Evolutionary conservation across 2,888 invertebrate species (phyloP), one percentile per base, ranked within the genome.

Genomic region (Fabriciana adippe): DNA sequence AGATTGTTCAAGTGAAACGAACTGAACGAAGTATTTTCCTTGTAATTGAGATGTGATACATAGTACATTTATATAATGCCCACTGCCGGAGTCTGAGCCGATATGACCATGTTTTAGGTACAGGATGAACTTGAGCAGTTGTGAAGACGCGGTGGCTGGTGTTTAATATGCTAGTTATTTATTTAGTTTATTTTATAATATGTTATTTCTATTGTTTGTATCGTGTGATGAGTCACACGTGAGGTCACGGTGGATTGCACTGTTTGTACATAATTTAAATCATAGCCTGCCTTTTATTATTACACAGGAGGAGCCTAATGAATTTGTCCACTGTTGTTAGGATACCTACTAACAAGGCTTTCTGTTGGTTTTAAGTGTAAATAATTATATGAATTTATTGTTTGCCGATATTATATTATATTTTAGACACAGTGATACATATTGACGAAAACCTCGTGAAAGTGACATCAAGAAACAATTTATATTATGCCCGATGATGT

Each of bases 41-140:
- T 65, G 26, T 59, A 53, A 35, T 60, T 66, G 59, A 45, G 53
- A 66, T 61, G 66, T 66, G 61, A 66, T 66, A 66, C 26, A 53
- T 26, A 57, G 50, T 65, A 65, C 45, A 26, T 57, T 53, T 51
- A 45, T 41, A 14, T 45, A 45, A 18, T 14, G 21, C 15, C 13
- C 45, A 45, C n/a, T 59, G 21, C 15, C 21, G 16, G 45, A 6
- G 57, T 41, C 41, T 14, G 18, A 47, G 47, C 15, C 14, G 47
- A 6, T 18, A 21, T 16, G 47, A 26, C 6, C 13, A 21, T 5
- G 13, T 11, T 41, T 41, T 41, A 41, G 35, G 35, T 11, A 41
- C 13, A 26, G 41, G 41, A n/a, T 45, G 57, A 56, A 16, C 35
- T n/a, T 16, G 35, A 31, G 57, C 4, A n/a, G 11, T 31, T 14